Conservation (phyloP, 2,888 invertebrate genomes). For the Adelphocoris suturalis region DNA sequence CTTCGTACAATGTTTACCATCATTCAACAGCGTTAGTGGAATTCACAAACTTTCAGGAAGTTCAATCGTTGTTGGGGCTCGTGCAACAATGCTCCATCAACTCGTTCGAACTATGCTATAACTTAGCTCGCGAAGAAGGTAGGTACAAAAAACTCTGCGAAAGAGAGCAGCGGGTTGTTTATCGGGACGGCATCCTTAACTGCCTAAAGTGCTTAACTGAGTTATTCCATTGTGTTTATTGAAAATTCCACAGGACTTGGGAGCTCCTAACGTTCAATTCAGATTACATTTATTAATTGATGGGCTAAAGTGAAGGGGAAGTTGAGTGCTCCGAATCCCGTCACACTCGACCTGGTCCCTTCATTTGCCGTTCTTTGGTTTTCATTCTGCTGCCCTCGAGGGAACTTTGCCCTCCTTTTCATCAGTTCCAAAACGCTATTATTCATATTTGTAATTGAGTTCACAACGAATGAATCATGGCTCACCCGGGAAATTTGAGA, state of each 20-base stretch:
- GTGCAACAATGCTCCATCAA: neutral
- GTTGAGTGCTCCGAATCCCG: too few species aligned
- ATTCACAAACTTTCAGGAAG: neutral
- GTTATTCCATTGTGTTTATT: conserved; percentile 39
- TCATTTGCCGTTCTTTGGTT: too few species aligned
- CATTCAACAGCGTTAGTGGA: neutral
- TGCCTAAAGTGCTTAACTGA: neutral
- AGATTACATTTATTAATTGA: neutral
- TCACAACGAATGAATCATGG: too few species aligned
- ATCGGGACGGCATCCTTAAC: neutral
- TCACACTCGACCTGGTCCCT: too few species aligned
- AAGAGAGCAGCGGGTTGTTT: neutral
- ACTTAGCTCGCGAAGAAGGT: neutral
- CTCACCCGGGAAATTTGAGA: too few species aligned
- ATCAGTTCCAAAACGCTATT: too few species aligned
- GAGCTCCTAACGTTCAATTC: neutral
- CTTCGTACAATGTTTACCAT: neutral
- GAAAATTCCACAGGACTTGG: conserved; percentile 17
- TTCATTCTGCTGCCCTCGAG: too few species aligned
- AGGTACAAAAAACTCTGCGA: neutral
- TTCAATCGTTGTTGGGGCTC: neutral
- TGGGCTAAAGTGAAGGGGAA: too few species aligned
- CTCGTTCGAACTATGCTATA: neutral
- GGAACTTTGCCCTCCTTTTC: too few species aligned
- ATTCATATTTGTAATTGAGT: too few species aligned